These are phyloP conservation scores for Ammodytes dubius DNA, from an alignment of 2,113 vertebrate genomes.

Conservation along the genomic window DNA sequence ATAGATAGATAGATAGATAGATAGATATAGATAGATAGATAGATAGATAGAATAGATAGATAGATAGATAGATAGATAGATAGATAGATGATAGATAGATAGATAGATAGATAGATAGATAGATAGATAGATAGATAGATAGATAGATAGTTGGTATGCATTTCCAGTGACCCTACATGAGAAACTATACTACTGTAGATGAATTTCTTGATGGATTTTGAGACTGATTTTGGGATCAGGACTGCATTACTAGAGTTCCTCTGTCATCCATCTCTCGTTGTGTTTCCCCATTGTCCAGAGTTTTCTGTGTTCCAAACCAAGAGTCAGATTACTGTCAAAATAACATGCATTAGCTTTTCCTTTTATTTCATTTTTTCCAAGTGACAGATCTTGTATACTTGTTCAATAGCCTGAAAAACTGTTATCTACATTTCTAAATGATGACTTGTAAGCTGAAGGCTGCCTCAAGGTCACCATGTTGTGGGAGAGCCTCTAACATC, in stretches of 20 bases:
- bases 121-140: too few relatives aligned
- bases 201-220: not conserved
- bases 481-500: not conserved
- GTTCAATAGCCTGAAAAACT: not conserved
- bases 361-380: not conserved
- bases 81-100: too few relatives aligned
- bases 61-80: too few relatives aligned
- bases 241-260: not conserved
- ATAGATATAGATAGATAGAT: too few relatives aligned
- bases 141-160: not conserved
- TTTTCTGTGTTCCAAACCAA: not conserved
- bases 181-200: not conserved
- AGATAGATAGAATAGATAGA: too few relatives aligned
- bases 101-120: too few relatives aligned
- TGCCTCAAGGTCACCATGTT: not conserved
- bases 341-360: not conserved
- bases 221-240: not conserved
- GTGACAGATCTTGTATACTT: not conserved
- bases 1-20: too few relatives aligned
- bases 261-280: not conserved
- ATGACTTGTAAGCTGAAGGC: not conserved
- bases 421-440: not conserved
- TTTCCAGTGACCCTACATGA: not conserved
- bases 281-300: not conserved
- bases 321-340: conserved; percentile 15